Conservation (phyloP, 2,113 vertebrate genomes). For the Hystrix cristata region DNA sequence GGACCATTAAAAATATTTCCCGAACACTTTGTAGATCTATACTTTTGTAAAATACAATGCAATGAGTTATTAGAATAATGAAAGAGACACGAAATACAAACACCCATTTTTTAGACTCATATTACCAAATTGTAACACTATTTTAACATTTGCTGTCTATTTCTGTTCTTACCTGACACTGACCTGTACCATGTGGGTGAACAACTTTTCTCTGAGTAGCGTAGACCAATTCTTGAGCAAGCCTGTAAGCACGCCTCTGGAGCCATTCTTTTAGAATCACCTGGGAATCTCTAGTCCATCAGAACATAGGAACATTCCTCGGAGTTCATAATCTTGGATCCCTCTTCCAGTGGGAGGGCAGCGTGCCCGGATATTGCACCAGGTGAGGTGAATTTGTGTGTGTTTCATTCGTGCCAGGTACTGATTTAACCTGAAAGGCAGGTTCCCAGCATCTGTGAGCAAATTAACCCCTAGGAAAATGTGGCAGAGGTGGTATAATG, state of each 20-base stretch:
- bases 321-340: neutral
- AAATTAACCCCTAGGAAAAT: neutral
- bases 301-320: neutral
- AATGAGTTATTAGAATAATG: conserved; percentile 28
- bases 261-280: conserved; percentile 5
- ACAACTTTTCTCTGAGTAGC: neutral
- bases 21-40: neutral
- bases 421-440: neutral
- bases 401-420: neutral
- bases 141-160: neutral
- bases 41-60: conserved; percentile 5
- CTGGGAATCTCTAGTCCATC: neutral
- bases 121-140: neutral
- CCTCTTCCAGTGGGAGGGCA: neutral
- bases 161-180: neutral
- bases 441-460: neutral
- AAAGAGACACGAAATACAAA: neutral
- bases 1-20: neutral
- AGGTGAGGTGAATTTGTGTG: neutral
- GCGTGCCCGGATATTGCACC: neutral
- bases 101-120: neutral
- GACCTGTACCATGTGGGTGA: neutral
- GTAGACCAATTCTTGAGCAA: neutral
- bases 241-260: neutral
- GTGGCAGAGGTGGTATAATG: neutral